Conservation (phyloP, 2,113 vertebrate species). For the Cettia cetti region DNA sequence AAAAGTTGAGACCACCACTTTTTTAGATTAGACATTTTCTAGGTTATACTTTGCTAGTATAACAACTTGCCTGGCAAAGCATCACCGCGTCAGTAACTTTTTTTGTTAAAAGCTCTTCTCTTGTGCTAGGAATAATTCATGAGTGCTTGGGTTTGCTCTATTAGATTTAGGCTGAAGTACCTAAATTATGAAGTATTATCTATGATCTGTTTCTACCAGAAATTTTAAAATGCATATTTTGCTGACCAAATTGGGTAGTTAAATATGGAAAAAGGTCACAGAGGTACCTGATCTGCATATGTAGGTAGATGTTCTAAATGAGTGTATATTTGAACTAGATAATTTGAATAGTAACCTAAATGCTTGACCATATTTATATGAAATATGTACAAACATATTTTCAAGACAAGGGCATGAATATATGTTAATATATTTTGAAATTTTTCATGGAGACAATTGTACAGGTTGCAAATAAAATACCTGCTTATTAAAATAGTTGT, state of each 20-base stretch:
- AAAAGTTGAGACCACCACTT: not conserved
- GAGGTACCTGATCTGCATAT: not conserved
- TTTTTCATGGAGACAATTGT: not conserved
- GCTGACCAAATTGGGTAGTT: not conserved
- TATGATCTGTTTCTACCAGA: not conserved
- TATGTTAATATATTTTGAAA: not conserved
- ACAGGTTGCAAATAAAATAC: not conserved
- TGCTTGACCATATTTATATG: not conserved
- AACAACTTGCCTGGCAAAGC: not conserved
- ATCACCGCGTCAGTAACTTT: not conserved
- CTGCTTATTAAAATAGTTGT: not conserved
- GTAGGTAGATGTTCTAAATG: not conserved
- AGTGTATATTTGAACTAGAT: not conserved
- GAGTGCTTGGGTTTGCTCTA: not conserved
- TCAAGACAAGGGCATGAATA: not conserved
- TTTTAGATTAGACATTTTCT: not conserved
- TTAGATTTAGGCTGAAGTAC: not conserved
- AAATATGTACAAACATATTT: not conserved
- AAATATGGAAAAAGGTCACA: not conserved
- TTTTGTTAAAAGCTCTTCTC: not conserved
- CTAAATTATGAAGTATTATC: not conserved
- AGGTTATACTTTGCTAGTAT: not conserved
- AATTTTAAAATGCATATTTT: not conserved
- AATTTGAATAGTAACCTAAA: not conserved
- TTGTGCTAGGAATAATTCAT: not conserved